Evolutionary conservation across 2,797 vertebrate genomes (phyloP).

Genomic region (Psittacula derbiana): DNA sequence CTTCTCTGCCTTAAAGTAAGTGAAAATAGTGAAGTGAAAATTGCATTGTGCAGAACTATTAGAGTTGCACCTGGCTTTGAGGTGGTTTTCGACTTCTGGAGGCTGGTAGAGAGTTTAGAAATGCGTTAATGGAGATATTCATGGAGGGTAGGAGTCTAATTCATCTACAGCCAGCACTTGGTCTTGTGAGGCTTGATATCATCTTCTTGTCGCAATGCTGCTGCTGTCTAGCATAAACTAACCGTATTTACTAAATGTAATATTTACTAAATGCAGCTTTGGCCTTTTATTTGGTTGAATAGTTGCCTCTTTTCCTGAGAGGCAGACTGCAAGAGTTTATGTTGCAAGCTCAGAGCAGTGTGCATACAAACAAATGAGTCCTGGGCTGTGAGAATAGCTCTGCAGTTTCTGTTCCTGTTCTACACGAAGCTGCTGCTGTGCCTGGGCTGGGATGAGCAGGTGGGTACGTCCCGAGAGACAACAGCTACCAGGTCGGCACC

Average conservation of each 20-base stretch:
- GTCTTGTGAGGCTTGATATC: not conserved
- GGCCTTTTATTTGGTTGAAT: conserved; percentile 10
- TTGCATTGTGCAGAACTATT: not conserved
- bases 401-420: conserved; percentile 34
- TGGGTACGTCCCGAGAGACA: not conserved
- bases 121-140: not conserved
- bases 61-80: conserved; percentile 17
- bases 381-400: not conserved
- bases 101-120: conserved; percentile 18
- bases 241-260: not conserved
- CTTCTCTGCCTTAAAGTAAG: not conserved
- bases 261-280: conserved; percentile 26
- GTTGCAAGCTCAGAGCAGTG: not conserved
- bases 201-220: not conserved
- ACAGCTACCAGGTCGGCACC: fast-evolving
- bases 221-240: not conserved
- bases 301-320: not conserved
- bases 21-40: conserved; percentile 41
- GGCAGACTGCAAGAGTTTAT: not conserved
- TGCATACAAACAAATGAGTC: not conserved
- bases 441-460: not conserved
- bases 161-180: conserved; percentile 31
- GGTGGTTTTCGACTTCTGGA: conserved; percentile 27
- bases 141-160: conserved; percentile 36
- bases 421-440: not conserved